Evolutionary conservation across 2,888 invertebrate genomes (phyloP).

Genomic region (Stenodera caucasica): DNA sequence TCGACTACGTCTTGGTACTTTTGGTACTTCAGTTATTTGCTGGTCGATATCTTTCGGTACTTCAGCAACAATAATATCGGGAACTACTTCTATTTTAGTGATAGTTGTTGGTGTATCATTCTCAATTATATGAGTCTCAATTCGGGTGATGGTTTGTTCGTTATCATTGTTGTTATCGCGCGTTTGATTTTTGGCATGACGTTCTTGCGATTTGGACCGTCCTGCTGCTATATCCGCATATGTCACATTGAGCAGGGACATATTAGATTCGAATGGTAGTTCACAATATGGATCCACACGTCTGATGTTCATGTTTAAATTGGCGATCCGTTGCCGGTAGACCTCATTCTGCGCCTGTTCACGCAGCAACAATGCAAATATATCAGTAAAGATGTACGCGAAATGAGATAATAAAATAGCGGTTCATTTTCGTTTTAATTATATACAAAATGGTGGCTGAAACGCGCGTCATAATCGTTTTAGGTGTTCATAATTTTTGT

Average conservation of each 20-base stretch:
- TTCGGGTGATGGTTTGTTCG: too few species aligned
- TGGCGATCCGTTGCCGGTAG: constrained; percentile 71
- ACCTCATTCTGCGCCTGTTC: constrained; percentile 60
- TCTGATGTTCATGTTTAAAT: constrained; percentile 71
- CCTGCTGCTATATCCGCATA: constrained; percentile 76
- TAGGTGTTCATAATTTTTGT: constrained; percentile 28
- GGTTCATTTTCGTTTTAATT: constrained; percentile 13
- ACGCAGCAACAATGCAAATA: constrained; percentile 44
- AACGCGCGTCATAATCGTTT: constrained; percentile 45
- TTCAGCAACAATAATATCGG: constrained; percentile 24
- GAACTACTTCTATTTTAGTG: constrained; percentile 24
- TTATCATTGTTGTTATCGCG: constrained; percentile 26
- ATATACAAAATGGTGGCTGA: constrained; percentile 54
- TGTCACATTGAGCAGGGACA: constrained; percentile 57
- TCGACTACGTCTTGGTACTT: constrained; percentile 57
- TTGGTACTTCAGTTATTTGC: constrained; percentile 38
- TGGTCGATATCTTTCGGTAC: constrained; percentile 10
- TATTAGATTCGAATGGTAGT: constrained; percentile 57
- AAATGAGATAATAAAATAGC: constrained; percentile 28
- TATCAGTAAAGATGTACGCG: constrained; percentile 44
- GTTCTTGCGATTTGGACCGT: constrained; percentile 50
- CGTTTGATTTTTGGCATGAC: constrained; percentile 33
- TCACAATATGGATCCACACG: constrained; percentile 75
- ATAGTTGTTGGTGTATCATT: constrained; percentile 21
- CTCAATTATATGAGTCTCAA: constrained; percentile 26